Evolutionary conservation across 2,888 invertebrate species (phyloP).

Genomic region (Notocelia uddmanniana): DNA sequence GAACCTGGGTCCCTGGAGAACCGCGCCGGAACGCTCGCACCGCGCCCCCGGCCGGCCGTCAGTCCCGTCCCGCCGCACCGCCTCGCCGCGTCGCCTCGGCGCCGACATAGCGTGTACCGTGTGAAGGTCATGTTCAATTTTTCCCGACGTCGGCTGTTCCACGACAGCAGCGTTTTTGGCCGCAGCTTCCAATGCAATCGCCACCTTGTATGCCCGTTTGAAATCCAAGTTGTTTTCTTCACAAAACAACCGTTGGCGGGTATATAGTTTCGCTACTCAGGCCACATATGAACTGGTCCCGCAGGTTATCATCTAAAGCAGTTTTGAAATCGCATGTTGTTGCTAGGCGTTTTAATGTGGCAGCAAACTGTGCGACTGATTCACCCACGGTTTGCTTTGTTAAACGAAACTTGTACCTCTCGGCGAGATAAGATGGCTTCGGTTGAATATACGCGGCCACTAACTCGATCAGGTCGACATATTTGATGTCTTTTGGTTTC

Average conservation of each 20-base stretch:
- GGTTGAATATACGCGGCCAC: slow-evolving; percentile 17
- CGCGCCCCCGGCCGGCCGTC: not conserved
- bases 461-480: not conserved
- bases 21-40: not conserved
- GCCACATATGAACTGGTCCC: not conserved
- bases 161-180: not conserved
- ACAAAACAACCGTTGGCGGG: not conserved
- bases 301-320: not conserved
- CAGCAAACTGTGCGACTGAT: slow-evolving; percentile 18
- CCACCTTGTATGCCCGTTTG: not conserved
- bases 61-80: not conserved
- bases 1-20: not conserved
- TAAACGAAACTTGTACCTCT: slow-evolving; percentile 20
- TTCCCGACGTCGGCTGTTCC: not conserved
- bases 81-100: not conserved
- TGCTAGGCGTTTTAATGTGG: no score
- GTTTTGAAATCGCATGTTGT: not conserved
- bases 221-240: not conserved
- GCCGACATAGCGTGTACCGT: not conserved
- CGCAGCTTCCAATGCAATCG: not conserved
- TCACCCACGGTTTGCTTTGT: not conserved
- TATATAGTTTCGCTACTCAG: not conserved
- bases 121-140: not conserved
- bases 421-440: slow-evolving; percentile 2
- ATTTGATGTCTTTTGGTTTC: not conserved